A percentile compares a stretch with the other conserved stretches of the same genome.
These are phyloP conservation scores for Pitta sordida DNA, from an alignment of 2,113 vertebrate species.

Conservation along the genomic window DNA sequence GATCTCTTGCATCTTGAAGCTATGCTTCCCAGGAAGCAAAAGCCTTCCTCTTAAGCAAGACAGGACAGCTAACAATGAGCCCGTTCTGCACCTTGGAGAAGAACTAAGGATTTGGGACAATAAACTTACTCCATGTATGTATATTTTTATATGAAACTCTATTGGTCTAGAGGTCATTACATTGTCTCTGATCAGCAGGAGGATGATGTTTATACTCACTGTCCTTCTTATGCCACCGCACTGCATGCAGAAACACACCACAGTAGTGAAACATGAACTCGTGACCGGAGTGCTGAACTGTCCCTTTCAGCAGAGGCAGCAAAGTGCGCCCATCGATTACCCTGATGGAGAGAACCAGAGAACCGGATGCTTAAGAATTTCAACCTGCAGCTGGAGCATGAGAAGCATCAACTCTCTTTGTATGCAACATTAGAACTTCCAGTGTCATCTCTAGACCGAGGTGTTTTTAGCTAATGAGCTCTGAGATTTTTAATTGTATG, in stretches of 20 bases:
- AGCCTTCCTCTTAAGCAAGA: background rate
- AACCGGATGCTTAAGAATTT: background rate
- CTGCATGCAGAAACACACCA: conserved; percentile 76
- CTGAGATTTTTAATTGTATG: background rate
- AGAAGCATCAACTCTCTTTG: background rate
- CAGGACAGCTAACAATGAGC: background rate
- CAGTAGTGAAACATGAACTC: conserved; percentile 92
- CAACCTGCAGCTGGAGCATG: background rate
- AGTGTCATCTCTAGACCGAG: background rate
- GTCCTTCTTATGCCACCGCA: conserved; percentile 79
- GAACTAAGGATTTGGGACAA: background rate
- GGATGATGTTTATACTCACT: conserved; percentile 69
- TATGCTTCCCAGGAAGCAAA: background rate
- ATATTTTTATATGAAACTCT: background rate
- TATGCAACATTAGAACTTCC: background rate
- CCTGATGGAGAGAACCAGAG: conserved; percentile 26
- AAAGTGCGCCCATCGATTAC: conserved; percentile 75
- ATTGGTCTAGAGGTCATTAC: accelerated
- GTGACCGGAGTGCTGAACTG: conserved; percentile 66
- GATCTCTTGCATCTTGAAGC: background rate
- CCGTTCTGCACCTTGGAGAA: background rate
- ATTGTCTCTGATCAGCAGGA: background rate
- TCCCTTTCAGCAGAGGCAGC: conserved; percentile 77
- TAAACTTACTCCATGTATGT: accelerated
- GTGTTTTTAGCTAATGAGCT: background rate